Evolutionary conservation across 2,113 vertebrate species (phyloP), one percentile per base, ranked within the genome.

Genomic region (Nerophis ophidion): DNA sequence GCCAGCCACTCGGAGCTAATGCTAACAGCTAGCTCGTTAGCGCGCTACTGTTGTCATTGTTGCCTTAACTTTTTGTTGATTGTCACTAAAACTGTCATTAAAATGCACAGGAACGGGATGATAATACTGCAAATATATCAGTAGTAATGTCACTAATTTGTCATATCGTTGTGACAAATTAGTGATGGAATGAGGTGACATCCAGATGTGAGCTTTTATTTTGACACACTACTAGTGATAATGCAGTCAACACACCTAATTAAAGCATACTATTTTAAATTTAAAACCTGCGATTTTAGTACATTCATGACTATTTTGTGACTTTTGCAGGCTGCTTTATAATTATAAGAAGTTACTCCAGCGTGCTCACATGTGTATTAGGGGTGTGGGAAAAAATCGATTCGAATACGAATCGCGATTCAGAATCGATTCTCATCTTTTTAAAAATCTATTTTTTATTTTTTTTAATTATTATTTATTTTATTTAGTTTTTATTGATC

Each of bases 171-270:
- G 6, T 42, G 19, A 8, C n/a, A 48, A 50, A n/a, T n/a, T n/a
- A 42, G 36, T 66, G 74, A 35, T 13, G 15, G 14, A 2, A 35
- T 36, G 38, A 54, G 40, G 57, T 71, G 10, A 36, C 40, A 63
- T 74, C 60, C 78, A 85, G 78, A 81, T 85, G 74, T 83, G 67
- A 33, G 55, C 36, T 55, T 52, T 69, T 5, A 5, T 19, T 45
- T 48, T 59, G 44, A 52, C 46, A 19, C 17, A 16, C 17, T 5
- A 12, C 3, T 26, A 33, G 34, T 54, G 35, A 34, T 8, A 11
- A 36, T 12, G 10, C 11, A 35, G 8, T 38, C 11, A 54, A 54
- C 5, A 54, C 0, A 4, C 7, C 4, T 6, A 38, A 34, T 15
- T 38, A 5, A 36, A 36, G 14, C 14, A 40, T 14, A 40, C 4